These are phyloP conservation scores for Drosophila rubida DNA, from an alignment of 2,888 invertebrate species.

Conservation along the genomic window DNA sequence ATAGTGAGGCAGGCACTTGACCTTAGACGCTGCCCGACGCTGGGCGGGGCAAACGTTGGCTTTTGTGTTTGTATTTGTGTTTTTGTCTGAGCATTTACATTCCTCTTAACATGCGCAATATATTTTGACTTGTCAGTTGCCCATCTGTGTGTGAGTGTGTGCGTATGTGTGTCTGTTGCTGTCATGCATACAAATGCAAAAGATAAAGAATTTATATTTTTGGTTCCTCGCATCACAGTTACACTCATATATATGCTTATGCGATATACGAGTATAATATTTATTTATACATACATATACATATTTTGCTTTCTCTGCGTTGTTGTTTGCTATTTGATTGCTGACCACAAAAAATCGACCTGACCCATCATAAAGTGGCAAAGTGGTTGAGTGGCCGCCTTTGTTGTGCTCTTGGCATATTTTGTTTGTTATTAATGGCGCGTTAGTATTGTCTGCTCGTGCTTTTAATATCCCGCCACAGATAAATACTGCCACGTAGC, in stretches of 20 bases:
- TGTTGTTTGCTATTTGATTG: slow-evolving; percentile 15
- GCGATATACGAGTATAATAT: slow-evolving; percentile 25
- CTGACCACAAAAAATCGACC: slow-evolving; percentile 59
- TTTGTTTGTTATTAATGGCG: slow-evolving; percentile 54
- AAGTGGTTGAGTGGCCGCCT: slow-evolving; percentile 15
- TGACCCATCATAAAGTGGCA: slow-evolving; percentile 66
- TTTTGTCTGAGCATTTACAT: slow-evolving; percentile 66
- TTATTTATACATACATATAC: slow-evolving; percentile 20
- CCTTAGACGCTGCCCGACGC: slow-evolving; percentile 48
- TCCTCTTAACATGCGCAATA: slow-evolving; percentile 73
- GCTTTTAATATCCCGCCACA: slow-evolving; percentile 46
- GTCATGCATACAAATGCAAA: slow-evolving; percentile 74
- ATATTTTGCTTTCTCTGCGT: slow-evolving; percentile 9
- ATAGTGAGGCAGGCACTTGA: slow-evolving; percentile 55
- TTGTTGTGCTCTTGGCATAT: slow-evolving; percentile 34
- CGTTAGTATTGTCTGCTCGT: slow-evolving; percentile 48
- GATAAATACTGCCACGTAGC: slow-evolving; percentile 19
- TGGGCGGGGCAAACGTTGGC: slow-evolving; percentile 41
- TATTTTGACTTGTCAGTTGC: slow-evolving; percentile 58
- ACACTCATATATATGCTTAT: slow-evolving; percentile 15
- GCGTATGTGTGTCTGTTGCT: slow-evolving; percentile 30
- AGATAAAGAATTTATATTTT: slow-evolving; percentile 61
- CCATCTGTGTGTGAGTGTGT: slow-evolving; percentile 19
- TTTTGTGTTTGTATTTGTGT: slow-evolving; percentile 34
- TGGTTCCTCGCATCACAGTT: slow-evolving; percentile 26